Evolutionary conservation across 2,113 vertebrate species (phyloP), one percentile per base, ranked within the genome.

Genomic region (Eubucco bourcierii): DNA sequence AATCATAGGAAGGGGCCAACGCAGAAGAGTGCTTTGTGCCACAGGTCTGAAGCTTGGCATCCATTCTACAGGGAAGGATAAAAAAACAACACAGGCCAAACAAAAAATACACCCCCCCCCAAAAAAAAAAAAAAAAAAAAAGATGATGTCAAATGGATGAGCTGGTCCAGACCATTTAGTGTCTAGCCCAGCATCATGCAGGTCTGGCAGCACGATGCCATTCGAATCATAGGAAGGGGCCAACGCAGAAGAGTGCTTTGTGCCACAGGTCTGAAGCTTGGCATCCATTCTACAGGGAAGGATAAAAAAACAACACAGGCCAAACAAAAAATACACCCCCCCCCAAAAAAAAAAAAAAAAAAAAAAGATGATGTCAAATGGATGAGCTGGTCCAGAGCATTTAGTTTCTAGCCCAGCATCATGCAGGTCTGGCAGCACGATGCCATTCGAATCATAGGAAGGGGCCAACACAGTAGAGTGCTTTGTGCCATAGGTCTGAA

Each of bases 21-120:
- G 94, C 87, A 93, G 94, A 74, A 94, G 82, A 96, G 90, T 10
- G 87, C 87, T 95, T 94, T 91, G 94, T 93, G 95, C 95, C 94
- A 96, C 90, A 94, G 93, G 93, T 94, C 90, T 92, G 94, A 96
- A 96, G 93, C 95, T 92, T 95, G 95, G 96, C 91, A 96, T 96
- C 95, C 96, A 81, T 95, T 95, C 92, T 95, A 96, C 90, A 94
- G 94, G 88, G 88, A 94, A 95, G 90, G 91, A 95, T 96, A 93
- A 44, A 15, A 44, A 44, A 15, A 16, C 16, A 44, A 12, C 37
- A 37, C 37, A 37, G 37, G 9, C 37, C 37, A 44, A 15, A 44
- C 16, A 6, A 44, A 44, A 41, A 39, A 39, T n/a, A n/a, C n/a
- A n/a, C n/a, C n/a, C n/a, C 20, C 9, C 39, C 39, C 41, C 41